Percentiles rank a stretch among this genome's conserved stretches.
phyloP scores from a whole-genome alignment of 1,140 invertebrate species.

The Melanaphis sacchari region DNA sequence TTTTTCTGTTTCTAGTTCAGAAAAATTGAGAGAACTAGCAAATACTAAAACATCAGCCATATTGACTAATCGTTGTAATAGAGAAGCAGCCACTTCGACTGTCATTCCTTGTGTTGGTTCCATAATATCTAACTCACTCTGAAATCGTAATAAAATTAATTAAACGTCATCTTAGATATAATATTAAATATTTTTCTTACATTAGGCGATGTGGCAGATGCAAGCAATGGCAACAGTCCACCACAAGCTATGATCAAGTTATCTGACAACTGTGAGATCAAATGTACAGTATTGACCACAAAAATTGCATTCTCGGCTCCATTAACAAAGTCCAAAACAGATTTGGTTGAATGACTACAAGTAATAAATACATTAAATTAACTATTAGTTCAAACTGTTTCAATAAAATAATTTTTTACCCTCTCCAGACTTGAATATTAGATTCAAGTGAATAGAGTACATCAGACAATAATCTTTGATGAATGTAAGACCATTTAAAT shows the following conservation, averaged over 20 bases:
- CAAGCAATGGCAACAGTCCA: slow-evolving; percentile 92
- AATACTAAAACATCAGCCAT: slow-evolving; percentile 99
- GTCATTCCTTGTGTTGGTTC: slow-evolving; percentile 99
- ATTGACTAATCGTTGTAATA: slow-evolving; percentile 94
- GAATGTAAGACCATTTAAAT: slow-evolving; percentile 99
- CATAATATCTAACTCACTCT: slow-evolving; percentile 98
- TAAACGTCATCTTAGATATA: neutral
- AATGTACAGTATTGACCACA: slow-evolving; percentile 98
- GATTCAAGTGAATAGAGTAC: slow-evolving; percentile 96
- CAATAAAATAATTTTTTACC: slow-evolving; percentile 64
- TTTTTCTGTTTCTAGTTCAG: slow-evolving; percentile 97
- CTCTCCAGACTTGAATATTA: slow-evolving; percentile 93
- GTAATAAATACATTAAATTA: slow-evolving; percentile 40
- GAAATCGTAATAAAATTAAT: slow-evolving; percentile 60
- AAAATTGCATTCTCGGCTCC: slow-evolving; percentile 98
- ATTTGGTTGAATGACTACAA: slow-evolving; percentile 85
- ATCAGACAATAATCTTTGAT: slow-evolving; percentile 95
- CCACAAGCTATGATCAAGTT: slow-evolving; percentile 99
- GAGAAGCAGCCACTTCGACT: slow-evolving; percentile 95
- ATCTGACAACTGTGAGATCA: slow-evolving; percentile 98
- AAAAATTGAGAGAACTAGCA: slow-evolving; percentile 95
- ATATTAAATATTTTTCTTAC: slow-evolving; percentile 70
- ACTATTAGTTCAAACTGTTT: neutral
- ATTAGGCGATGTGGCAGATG: slow-evolving; percentile 97
- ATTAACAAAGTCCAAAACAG: slow-evolving; percentile 97